phyloP scores from a whole-genome alignment of 2,113 vertebrate genomes.

The Orthonyx spaldingii region DNA sequence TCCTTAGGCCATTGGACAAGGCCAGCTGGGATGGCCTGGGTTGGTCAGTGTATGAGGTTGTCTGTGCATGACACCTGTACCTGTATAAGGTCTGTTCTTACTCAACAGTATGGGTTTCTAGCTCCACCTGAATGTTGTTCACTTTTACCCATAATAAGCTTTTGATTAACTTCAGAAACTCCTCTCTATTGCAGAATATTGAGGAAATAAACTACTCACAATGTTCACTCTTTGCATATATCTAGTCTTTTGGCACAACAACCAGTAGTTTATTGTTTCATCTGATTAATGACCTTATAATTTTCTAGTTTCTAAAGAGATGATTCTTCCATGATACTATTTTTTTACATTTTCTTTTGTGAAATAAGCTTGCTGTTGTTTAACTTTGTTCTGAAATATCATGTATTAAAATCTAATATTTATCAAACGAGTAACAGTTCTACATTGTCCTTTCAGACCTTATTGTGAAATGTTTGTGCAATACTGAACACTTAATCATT shows the following conservation, averaged over 20 bases:
- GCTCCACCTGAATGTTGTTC: background rate
- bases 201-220: background rate
- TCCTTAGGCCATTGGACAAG: rapidly evolving
- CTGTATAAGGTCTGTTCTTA: background rate
- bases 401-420: background rate
- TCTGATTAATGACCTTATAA: background rate
- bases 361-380: background rate
- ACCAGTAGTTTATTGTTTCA: background rate
- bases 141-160: background rate
- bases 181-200: background rate
- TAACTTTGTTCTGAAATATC: background rate
- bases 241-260: background rate
- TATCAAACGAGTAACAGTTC: background rate
- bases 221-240: background rate
- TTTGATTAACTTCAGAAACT: background rate
- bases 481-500: background rate
- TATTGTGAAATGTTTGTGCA: background rate
- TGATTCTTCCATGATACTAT: background rate
- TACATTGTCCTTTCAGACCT: background rate
- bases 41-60: rapidly evolving
- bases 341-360: background rate
- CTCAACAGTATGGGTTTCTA: background rate
- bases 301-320: background rate
- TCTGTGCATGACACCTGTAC: background rate
- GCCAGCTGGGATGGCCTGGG: background rate